Percentiles rank a stretch among this genome's conserved stretches.
Evolutionary conservation across 1,140 invertebrate species (phyloP).

Genomic region (Hypsibius dujardini): DNA sequence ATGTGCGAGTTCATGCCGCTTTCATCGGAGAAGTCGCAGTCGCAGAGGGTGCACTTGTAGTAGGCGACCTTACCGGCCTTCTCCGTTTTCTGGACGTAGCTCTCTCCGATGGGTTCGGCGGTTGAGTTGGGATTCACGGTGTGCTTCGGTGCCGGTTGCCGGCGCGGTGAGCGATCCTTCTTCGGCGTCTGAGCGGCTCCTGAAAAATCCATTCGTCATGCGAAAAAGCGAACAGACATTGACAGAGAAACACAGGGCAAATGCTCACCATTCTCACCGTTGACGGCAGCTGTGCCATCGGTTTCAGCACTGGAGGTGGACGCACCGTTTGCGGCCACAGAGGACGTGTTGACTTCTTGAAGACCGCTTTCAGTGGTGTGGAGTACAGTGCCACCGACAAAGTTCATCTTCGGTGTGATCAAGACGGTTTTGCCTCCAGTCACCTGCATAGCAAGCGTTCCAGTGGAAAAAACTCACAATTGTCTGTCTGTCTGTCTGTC

Average conservation of each 20-base stretch:
- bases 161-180: constrained; percentile 16
- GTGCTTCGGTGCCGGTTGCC: constrained; percentile 21
- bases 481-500: too few species aligned
- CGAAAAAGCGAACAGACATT: too few species aligned
- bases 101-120: constrained; percentile 20
- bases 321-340: neutral
- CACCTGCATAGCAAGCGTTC: neutral
- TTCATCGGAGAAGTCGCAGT: constrained; percentile 95
- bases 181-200: neutral
- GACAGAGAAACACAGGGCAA: too few species aligned
- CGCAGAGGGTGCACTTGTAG: constrained; percentile 95
- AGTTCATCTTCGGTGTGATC: constrained; percentile 20
- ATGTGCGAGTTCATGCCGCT: constrained; percentile 99
- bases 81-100: constrained; percentile 18
- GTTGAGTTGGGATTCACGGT: constrained; percentile 15
- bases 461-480: too few species aligned
- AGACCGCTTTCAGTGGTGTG: constrained; percentile 25
- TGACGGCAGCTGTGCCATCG: constrained; percentile 16
- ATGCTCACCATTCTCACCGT: neutral
- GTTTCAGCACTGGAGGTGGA: neutral
- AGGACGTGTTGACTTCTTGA: neutral
- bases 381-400: constrained; percentile 25
- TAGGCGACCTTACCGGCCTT: constrained; percentile 53
- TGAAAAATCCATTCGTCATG: too few species aligned
- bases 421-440: constrained; percentile 17